phyloP scores from a whole-genome alignment of 2,113 vertebrate genomes.

The Baryphthengus martii region DNA sequence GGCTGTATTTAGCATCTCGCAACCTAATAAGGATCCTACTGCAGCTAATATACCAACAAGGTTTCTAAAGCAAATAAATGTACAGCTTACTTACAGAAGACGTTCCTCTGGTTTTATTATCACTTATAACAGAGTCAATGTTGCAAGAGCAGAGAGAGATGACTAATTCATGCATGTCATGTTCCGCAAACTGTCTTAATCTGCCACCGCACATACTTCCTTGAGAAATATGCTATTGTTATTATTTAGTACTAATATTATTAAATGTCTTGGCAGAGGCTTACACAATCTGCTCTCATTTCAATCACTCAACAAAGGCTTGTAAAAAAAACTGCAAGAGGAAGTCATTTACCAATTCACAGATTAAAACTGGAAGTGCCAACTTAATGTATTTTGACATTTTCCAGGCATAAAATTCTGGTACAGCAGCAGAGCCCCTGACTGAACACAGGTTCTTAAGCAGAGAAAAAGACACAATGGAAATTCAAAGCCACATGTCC shows the following conservation, averaged over 20 bases:
- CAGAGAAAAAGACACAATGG: background rate
- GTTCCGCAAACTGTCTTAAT: conserved; percentile 25
- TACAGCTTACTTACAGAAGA: background rate
- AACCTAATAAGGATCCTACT: background rate
- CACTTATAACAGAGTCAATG: background rate
- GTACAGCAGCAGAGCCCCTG: background rate
- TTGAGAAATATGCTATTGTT: conserved; percentile 23
- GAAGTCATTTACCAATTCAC: conserved; percentile 52
- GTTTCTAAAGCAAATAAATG: conserved; percentile 28
- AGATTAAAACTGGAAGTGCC: conserved; percentile 61
- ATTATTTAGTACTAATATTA: conserved; percentile 61
- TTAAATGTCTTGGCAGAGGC: conserved; percentile 54
- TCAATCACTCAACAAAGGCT: conserved; percentile 37
- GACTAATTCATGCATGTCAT: background rate
- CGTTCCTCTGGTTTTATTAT: conserved; percentile 15
- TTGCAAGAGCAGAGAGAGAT: background rate
- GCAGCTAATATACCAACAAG: conserved; percentile 17
- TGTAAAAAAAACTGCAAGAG: conserved; percentile 55
- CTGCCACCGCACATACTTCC: conserved; percentile 18
- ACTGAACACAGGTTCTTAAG: background rate
- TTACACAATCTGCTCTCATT: conserved; percentile 45
- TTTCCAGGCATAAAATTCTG: conserved; percentile 19
- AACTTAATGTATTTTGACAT: conserved; percentile 42
- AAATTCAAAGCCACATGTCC: background rate
- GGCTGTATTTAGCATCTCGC: conserved; percentile 1